Base-by-base conservation (phyloP, 2,797 vertebrate genomes). In the Cephalopachus bancanus region DNA sequence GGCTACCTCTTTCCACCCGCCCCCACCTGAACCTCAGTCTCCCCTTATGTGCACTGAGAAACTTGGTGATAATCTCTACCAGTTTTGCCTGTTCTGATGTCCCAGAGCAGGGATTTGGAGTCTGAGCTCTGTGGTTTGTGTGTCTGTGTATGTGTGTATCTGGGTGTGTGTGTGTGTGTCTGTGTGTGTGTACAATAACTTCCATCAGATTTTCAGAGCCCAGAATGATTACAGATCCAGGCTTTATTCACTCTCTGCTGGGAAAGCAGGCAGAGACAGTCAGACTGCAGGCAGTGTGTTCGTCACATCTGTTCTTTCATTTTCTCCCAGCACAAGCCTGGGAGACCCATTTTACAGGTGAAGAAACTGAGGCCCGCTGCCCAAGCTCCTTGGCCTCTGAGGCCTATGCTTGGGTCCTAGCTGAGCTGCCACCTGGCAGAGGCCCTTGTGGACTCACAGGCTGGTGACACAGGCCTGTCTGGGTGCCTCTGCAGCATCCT, bases 121-220 rank as follows among this genome's bases (percentile, higher is more conserved):
- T 24, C 20, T 55, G 28, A 94, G n/a, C 67, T 72, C 26, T 89
- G 69, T 37, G 15, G 30, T 85, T 85, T 92, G 30, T 76, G 60
- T 51, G 15, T 57, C 37, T 44, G 37, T 49, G 22, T 75, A 12
- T 16, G 22, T 75, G 22, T 22, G 26, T 33, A 33, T 44, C 44
- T 44, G 5, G 44, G 44, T 44, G 3, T 33, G 14, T 16, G 26
- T 33, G 37, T 76, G 60, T 51, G 15, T 57, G 71, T 44, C 19
- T 49, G 22, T 75, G 22, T 16, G 44, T 75, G 22, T 22, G 26
- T 33, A 33, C n/a, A 57, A 14, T 37, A 8, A 55, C 19, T 84
- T 89, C 72, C 1, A 0, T 84, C 59, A 59, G 53, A 10, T 53
- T 93, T 76, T 51, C 67, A 19, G 7, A 80, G 17, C 5, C 55